Evolutionary conservation across 2,888 invertebrate species (phyloP), one percentile per base, ranked within the genome.

Genomic region (Agrypnus murinus): DNA sequence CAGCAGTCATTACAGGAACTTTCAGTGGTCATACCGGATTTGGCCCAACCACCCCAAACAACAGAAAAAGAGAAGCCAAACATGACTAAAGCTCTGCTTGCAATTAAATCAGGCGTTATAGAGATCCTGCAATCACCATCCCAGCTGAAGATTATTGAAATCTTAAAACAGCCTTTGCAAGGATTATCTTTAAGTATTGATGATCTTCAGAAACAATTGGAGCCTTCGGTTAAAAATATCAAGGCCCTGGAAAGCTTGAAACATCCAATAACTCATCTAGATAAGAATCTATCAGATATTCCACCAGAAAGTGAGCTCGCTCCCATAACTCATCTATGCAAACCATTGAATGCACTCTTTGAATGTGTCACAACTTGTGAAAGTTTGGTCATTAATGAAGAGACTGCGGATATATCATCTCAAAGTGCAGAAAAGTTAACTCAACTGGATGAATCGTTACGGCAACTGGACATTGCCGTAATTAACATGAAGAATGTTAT

Each of bases 201-300:
- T 9, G 19, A 12, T 2, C 12, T 40, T 1, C 32, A 65, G 3
- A 17, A 60, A 34, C 17, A 36, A 17, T 6, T 36, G n/a, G 2
- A 8, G n/a, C 19, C 17, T 25, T 25, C 25, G 9, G 55, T 36
- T 2, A 55, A 55, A 55, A 14, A 55, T 15, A 55, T 55, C 10
- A n/a, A 71, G 68, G 36, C 60, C 4, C 38, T 60, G 2, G 62
- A 65, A 64, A 63, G 31, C 31, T 48, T 73, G 12, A 68, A 64
- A 45, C 57, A 71, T 63, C 74, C 74, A n/a, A 50, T 74, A 14
- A 7, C 25, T 8, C 46, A 45, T 1, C 14, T 60, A 14, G 10
- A 31, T 6, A 14, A 31, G n/a, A 31, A 17, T n/a, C 1, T 60
- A 7, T 5, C 1, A 15, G 1, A 15, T 9, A 25, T 55, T 9